Base-by-base conservation (phyloP, 2,888 invertebrate species). In the Dione vanillae region DNA sequence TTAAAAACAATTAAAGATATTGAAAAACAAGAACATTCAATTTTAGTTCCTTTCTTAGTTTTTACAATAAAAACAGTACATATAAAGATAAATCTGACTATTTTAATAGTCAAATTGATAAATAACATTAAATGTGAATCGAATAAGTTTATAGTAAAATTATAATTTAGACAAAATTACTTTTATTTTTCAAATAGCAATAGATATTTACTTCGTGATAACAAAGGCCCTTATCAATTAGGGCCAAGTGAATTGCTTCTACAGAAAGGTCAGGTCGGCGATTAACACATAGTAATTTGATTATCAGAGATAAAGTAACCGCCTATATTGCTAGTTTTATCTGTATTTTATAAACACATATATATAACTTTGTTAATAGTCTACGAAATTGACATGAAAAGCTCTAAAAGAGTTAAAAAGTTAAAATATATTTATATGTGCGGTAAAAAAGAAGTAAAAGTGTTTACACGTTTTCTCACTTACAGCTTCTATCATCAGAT, bases 251-350 rank as follows among this genome's bases (percentile, higher is more conserved):
- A 35, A 59, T 49, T 59, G 61, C 37, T 49, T 49, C 41, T 12
- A 68, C 16, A 41, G 16, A 3, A 45, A 52, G 61, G 62, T 62
- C 61, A 45, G 61, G 49, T 59, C n/a, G 27, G 16, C 37, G 52
- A 62, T 61, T 68, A 68, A 68, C 61, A 52, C 43, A 54, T 8
- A 52, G 62, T 51, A 52, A 61, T 62, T 54, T 52, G 20, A 49
- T 49, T 52, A 62, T 62, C 14, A 62, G 52, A 35, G 43, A 52
- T 45, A 20, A 51, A 45, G 45, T 45, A 45, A 35, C 61, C 27
- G 61, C 27, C 45, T 45, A 27, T 27, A 61, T 45, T 45, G 45
- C 35, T 61, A 35, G 61, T 61, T 61, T 45, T n/a, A 45, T 35
- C 27, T 35, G n/a, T 61, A 45, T 0, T 5, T 7, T 61, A 9